These are phyloP conservation scores for Erpobdella octoculata DNA, from an alignment of 2,888 invertebrate species.

Conservation along the genomic window DNA sequence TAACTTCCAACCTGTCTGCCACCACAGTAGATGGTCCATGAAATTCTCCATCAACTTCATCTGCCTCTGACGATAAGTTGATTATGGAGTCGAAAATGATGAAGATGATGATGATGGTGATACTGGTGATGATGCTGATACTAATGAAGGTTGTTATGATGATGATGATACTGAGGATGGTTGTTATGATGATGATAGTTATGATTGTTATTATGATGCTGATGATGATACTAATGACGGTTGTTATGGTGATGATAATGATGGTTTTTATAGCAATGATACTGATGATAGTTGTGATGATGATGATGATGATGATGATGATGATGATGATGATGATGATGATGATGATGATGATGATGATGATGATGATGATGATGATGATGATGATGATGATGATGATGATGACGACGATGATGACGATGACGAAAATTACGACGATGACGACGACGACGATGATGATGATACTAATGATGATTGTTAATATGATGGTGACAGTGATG, in stretches of 20 bases:
- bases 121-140: background rate
- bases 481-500: background rate
- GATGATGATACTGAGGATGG: background rate
- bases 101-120: background rate
- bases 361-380: conserved; percentile 10
- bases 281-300: background rate
- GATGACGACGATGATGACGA: conserved; percentile 3
- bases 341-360: conserved; percentile 4
- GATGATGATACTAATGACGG: background rate
- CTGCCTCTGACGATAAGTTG: too few species aligned
- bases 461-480: too few species aligned
- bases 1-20: too few species aligned
- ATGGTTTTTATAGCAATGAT: background rate
- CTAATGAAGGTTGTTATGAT: background rate
- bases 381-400: conserved; percentile 9
- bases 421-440: background rate
- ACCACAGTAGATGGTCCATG: too few species aligned
- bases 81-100: background rate
- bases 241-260: background rate
- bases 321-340: conserved; percentile 11
- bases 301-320: background rate
- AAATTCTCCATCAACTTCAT: too few species aligned
- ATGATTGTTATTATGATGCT: background rate
- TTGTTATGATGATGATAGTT: background rate
- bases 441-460: background rate